A percentile compares a stretch with the other conserved stretches of the same genome.
These are phyloP conservation scores for Apantesis nais DNA, from an alignment of 2,888 invertebrate genomes.

Conservation along the genomic window DNA sequence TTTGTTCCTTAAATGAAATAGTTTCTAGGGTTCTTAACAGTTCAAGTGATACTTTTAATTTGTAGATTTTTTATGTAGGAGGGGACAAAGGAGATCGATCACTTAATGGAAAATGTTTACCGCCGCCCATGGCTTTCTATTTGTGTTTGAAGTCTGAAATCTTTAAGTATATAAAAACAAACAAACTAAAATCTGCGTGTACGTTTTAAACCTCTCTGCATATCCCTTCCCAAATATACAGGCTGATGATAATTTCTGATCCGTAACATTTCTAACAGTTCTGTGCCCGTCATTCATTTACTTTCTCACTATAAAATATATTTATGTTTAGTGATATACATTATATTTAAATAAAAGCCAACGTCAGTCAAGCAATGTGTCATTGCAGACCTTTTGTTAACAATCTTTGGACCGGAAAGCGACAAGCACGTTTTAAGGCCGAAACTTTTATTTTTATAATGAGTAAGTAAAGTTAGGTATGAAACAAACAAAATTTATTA, in stretches of 20 bases:
- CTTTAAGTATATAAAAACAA: no score
- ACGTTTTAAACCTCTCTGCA: no score
- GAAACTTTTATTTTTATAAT: background rate
- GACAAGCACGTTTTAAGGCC: background rate
- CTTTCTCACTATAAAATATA: background rate
- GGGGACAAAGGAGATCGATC: no score
- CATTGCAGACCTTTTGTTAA: constrained; percentile 34
- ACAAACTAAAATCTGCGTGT: no score
- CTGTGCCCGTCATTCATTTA: background rate
- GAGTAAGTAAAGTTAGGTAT: background rate
- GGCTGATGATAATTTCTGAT: background rate
- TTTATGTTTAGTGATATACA: background rate
- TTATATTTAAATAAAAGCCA: constrained; percentile 4
- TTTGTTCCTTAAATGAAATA: background rate
- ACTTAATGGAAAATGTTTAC: no score
- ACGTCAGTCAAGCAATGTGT: constrained; percentile 7
- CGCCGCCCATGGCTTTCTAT: no score
- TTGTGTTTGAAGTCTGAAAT: no score
- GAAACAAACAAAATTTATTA: background rate
- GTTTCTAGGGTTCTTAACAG: background rate
- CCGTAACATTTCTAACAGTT: background rate
- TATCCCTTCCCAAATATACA: background rate
- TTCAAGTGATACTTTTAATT: background rate
- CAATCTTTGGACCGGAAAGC: constrained; percentile 34
- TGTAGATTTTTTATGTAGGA: no score